Evolutionary conservation across 2,888 invertebrate genomes (phyloP).

Genomic region (Orchesella flavescens): DNA sequence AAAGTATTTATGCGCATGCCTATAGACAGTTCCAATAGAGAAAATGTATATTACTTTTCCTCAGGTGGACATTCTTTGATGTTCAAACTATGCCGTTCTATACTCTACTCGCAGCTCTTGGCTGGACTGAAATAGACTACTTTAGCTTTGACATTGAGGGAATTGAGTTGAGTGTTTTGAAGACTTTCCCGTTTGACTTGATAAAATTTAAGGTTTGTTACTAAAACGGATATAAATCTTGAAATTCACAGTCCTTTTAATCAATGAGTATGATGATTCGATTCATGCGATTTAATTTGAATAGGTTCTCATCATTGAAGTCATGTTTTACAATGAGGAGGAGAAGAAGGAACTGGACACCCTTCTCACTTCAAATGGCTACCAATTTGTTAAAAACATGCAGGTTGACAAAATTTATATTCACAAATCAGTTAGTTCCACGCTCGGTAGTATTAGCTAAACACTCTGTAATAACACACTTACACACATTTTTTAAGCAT

Average conservation of each 20-base stretch:
- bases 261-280: neutral
- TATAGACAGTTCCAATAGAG: no score
- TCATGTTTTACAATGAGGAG: neutral
- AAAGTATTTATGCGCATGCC: no score
- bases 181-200: slow-evolving; percentile 14
- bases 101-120: slow-evolving; percentile 12
- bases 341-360: neutral
- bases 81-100: slow-evolving; percentile 15
- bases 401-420: slow-evolving; percentile 21
- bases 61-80: slow-evolving; percentile 7
- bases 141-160: slow-evolving; percentile 36
- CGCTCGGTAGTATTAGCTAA: no score
- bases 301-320: slow-evolving; percentile 19
- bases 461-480: no score
- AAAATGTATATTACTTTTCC: no score
- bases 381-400: neutral
- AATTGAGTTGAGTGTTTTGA: slow-evolving; percentile 6
- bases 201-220: slow-evolving; percentile 3
- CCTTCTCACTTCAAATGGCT: neutral
- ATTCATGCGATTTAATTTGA: neutral
- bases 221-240: no score
- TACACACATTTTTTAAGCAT: no score
- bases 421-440: slow-evolving; percentile 74
- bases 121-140: slow-evolving; percentile 13
- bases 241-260: no score